Evolutionary conservation across 2,113 vertebrate species (phyloP).

Genomic region (Strix aluco): DNA sequence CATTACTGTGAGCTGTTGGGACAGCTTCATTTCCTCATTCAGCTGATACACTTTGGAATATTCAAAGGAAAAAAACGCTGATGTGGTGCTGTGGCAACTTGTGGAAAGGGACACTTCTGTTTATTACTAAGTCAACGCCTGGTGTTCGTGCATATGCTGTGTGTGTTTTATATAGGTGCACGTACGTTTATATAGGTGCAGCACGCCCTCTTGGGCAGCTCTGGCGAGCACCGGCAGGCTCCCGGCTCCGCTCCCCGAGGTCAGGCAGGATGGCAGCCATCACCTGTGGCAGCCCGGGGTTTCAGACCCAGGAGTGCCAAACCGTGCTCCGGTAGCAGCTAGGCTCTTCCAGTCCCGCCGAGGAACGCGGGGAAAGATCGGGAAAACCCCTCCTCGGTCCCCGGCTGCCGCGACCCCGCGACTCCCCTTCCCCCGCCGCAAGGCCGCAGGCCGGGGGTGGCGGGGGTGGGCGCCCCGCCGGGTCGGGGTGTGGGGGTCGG

Average conservation of each 20-base stretch:
- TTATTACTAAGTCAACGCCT: rapidly evolving
- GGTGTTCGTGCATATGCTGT: rapidly evolving
- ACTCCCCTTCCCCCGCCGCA: background rate
- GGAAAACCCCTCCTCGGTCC: background rate
- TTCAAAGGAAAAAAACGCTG: background rate
- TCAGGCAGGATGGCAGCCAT: background rate
- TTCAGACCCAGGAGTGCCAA: background rate
- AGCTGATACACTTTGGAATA: background rate
- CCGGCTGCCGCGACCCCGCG: background rate
- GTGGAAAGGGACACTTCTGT: background rate
- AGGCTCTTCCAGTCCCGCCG: background rate
- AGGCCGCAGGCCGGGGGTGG: background rate
- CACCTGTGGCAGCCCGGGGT: background rate
- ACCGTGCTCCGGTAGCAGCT: background rate
- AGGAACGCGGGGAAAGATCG: background rate
- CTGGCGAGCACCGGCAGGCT: too few relatives aligned
- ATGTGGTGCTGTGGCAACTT: background rate
- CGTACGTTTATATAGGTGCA: too few relatives aligned
- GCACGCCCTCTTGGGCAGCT: background rate
- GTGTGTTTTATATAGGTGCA: background rate
- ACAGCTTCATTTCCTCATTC: background rate
- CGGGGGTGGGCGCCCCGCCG: background rate
- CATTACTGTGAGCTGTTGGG: background rate
- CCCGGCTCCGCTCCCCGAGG: background rate
- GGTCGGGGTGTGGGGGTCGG: background rate